A percentile compares a stretch with the other conserved stretches of the same genome.
These are phyloP conservation scores for Alfaro cultratus DNA, from an alignment of 2,797 vertebrate genomes.

Conservation along the genomic window DNA sequence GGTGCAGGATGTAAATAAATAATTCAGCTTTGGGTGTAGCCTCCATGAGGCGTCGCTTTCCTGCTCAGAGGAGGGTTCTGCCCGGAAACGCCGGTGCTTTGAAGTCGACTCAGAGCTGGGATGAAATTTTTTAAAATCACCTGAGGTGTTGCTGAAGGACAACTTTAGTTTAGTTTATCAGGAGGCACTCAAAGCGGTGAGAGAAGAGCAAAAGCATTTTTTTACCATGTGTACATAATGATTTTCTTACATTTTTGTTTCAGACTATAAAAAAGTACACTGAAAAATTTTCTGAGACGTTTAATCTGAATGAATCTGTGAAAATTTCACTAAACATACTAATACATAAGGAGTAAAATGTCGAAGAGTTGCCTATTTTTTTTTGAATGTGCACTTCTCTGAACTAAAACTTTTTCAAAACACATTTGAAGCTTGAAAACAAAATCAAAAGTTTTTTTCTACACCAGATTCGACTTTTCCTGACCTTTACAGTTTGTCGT, in stretches of 20 bases:
- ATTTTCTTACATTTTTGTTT: not conserved
- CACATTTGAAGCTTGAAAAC: not conserved
- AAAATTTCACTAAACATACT: not conserved
- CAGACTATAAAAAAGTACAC: not conserved
- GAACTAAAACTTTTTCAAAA: not conserved
- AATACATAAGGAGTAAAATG: not conserved
- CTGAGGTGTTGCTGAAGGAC: constrained; percentile 19
- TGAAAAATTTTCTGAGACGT: not conserved
- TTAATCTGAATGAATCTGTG: not conserved
- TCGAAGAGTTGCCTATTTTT: not conserved
- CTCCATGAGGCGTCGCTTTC: constrained; percentile 45
- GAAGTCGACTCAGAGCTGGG: constrained; percentile 40
- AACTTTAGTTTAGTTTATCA: constrained; percentile 26
- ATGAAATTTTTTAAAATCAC: constrained; percentile 36
- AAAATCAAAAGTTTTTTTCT: no score
- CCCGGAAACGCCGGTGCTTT: constrained; percentile 48
- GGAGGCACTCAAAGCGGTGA: constrained; percentile 3
- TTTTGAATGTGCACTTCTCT: not conserved
- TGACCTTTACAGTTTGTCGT: no score
- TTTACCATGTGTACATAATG: not conserved
- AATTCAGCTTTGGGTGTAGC: constrained; percentile 48
- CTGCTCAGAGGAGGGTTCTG: constrained; percentile 30
- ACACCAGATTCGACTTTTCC: no score
- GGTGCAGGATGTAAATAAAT: constrained; percentile 53
- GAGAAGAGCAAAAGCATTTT: not conserved